Evolutionary conservation across 2,797 vertebrate genomes (phyloP).

Genomic region (Neosilurus mollespiculum): DNA sequence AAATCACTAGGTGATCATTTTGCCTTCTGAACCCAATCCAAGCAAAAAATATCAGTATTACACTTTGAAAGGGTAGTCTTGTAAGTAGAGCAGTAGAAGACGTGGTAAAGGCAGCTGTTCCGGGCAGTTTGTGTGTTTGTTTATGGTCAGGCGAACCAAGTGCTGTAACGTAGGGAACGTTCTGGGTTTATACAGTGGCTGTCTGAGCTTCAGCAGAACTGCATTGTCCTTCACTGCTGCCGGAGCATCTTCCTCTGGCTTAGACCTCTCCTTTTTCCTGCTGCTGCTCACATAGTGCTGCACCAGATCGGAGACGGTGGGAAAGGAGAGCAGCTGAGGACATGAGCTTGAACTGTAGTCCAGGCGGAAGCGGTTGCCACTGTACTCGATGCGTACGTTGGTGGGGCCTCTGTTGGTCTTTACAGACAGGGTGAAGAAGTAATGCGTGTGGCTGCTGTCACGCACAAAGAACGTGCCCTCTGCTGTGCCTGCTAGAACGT

Average conservation of each 20-base stretch:
- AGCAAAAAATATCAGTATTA: slow-evolving; percentile 60
- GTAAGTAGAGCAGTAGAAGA: slow-evolving; percentile 82
- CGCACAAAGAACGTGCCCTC: slow-evolving; percentile 92
- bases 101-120: slow-evolving; percentile 84
- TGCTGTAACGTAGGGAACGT: slow-evolving; percentile 87
- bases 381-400: slow-evolving; percentile 89
- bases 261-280: slow-evolving; percentile 60
- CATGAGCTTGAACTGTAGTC: slow-evolving; percentile 84
- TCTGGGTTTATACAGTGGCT: slow-evolving; percentile 76
- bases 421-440: slow-evolving; percentile 89
- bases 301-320: slow-evolving; percentile 86
- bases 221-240: slow-evolving; percentile 68
- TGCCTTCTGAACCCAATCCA: background rate
- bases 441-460: slow-evolving; percentile 92
- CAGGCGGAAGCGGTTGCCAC: slow-evolving; percentile 83
- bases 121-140: slow-evolving; percentile 72
- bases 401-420: slow-evolving; percentile 90
- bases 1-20: background rate
- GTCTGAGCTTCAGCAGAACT: slow-evolving; percentile 81
- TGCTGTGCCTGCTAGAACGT: slow-evolving; percentile 82
- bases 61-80: slow-evolving; percentile 90
- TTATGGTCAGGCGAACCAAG: slow-evolving; percentile 85
- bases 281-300: slow-evolving; percentile 84
- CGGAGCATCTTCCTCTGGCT: slow-evolving; percentile 49
- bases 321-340: slow-evolving; percentile 85